Base-by-base conservation (phyloP, 2,888 invertebrate species). In the Chloromyia formosa region DNA sequence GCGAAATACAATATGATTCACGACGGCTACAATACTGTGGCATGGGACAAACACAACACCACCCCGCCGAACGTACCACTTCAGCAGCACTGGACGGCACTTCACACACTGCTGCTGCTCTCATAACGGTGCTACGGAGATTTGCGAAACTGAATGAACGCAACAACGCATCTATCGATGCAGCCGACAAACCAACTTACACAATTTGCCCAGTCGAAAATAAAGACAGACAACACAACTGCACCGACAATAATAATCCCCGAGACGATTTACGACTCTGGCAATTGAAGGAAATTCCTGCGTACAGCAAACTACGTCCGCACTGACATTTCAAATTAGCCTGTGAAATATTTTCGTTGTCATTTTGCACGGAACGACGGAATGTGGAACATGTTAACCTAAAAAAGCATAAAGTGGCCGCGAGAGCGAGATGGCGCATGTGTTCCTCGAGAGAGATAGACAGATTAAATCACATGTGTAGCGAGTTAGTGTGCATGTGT, bases 321-420 rank as follows among this genome's bases (percentile, higher is more conserved):
- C 40, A 71, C 71, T 71, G 71, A 71, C 71, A 71, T 71, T 71
- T 71, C 20, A 40, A 71, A 71, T n/a, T 71, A 40, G 20, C 3
- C 71, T 71, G 40, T 35, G 56, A 71, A 71, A 71, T 71, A 71
- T 71, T 71, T 71, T 71, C 71, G 71, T 71, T 71, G 71, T 71
- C 71, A 71, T 71, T 71, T 71, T 56, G 56, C 18, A 12, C 35
- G 71, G 42, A 71, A 35, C 56, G 58, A 22, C 40, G 71, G 56
- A 7, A 71, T 42, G 7, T 22, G 71, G 23, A 71, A 71, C 71
- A 71, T 71, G 14, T 71, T 71, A 71, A 71, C 71, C 71, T 71
- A 71, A 71, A 71, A 71, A 71, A 56, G 14, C 23, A 1, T 27
- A n/a, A 12, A 27, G 16, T 27, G 27, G n/a, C 27, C 27, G 69